These are phyloP conservation scores for Drosophila ogumai DNA, from an alignment of 1,140 invertebrate species.

Conservation along the genomic window DNA sequence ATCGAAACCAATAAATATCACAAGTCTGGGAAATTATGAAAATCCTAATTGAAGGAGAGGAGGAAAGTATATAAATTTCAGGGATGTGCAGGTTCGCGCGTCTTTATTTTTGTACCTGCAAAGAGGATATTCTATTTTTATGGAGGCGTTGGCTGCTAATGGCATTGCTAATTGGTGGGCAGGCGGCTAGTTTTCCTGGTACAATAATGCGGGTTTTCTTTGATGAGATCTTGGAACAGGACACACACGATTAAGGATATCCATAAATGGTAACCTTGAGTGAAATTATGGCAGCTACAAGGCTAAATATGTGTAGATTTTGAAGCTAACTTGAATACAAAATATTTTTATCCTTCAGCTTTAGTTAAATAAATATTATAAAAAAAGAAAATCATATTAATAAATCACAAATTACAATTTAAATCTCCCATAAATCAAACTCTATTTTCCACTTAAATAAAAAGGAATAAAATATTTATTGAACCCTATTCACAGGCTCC, in stretches of 20 bases:
- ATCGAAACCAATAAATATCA: slow-evolving; percentile 80
- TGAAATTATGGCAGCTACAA: slow-evolving; percentile 4
- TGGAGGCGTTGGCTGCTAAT: slow-evolving; percentile 68
- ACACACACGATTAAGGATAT: slow-evolving; percentile 54
- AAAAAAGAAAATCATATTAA: no score
- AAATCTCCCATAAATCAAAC: slow-evolving; percentile 29
- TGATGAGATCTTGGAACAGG: slow-evolving; percentile 45
- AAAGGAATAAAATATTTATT: slow-evolving; percentile 19
- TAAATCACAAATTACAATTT: neutral
- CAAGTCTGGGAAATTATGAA: slow-evolving; percentile 77
- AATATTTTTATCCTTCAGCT: no score
- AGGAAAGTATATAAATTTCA: slow-evolving; percentile 9
- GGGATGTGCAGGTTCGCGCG: slow-evolving; percentile 16
- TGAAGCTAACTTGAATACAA: neutral
- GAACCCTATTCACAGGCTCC: slow-evolving; percentile 15
- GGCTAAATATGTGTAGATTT: neutral
- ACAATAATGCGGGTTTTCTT: slow-evolving; percentile 51
- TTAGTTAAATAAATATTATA: no score
- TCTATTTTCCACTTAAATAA: slow-evolving; percentile 5
- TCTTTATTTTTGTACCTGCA: slow-evolving; percentile 13
- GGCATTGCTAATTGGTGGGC: slow-evolving; percentile 71
- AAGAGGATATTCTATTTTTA: slow-evolving; percentile 29
- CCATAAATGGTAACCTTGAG: slow-evolving; percentile 10
- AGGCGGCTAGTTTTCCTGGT: slow-evolving; percentile 44
- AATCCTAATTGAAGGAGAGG: slow-evolving; percentile 73